Conservation (phyloP, 2,113 vertebrate genomes). For the Colossoma macropomum region DNA sequence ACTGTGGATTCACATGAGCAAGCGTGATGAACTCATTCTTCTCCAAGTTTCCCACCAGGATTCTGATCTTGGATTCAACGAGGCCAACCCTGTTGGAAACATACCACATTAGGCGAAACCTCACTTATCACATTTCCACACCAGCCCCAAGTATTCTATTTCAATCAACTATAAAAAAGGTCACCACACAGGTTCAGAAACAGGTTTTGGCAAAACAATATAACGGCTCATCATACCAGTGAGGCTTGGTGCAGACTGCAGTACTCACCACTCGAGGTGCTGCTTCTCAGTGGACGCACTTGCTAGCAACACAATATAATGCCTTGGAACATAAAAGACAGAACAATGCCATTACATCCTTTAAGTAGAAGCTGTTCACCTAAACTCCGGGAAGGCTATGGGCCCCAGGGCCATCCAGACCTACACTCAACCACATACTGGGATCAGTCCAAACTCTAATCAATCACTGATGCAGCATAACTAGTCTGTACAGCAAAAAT, state of each 20-base stretch:
- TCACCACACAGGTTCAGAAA: not conserved
- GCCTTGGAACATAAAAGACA: constrained; percentile 87
- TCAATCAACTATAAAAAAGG: not conserved
- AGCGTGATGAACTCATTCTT: constrained; percentile 87
- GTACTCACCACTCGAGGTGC: constrained; percentile 89
- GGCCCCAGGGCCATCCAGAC: constrained; percentile 22
- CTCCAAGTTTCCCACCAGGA: constrained; percentile 88
- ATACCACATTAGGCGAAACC: constrained; percentile 17
- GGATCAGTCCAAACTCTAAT: not conserved
- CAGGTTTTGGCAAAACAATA: constrained; percentile 13
- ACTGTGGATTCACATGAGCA: constrained; percentile 86
- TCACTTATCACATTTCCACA: not conserved
- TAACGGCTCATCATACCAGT: constrained; percentile 35
- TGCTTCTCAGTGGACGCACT: constrained; percentile 88
- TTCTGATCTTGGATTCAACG: constrained; percentile 92
- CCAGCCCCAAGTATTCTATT: not conserved
- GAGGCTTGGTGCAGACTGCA: constrained; percentile 19
- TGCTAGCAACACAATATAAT: constrained; percentile 92
- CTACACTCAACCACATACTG: not conserved
- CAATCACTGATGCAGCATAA: not conserved
- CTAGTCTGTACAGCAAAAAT: not conserved
- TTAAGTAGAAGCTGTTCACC: constrained; percentile 45
- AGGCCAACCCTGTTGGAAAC: constrained; percentile 82
- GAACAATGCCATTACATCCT: constrained; percentile 69
- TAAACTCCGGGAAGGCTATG: constrained; percentile 31